Evolutionary conservation across 2,888 invertebrate genomes (phyloP).

Genomic region (Trachelus iudaicus): DNA sequence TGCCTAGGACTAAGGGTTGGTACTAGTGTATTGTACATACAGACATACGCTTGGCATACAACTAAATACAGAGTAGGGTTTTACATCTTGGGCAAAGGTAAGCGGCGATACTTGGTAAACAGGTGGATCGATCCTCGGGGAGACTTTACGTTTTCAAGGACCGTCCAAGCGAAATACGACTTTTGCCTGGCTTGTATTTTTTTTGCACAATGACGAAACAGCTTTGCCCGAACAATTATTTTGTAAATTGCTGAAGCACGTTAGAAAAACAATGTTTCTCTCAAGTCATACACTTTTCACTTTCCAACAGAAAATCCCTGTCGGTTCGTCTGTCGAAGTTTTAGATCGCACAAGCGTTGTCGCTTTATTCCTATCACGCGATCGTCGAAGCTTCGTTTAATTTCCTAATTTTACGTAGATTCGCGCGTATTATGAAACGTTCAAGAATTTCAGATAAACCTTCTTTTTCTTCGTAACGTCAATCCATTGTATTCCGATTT

Average conservation of each 20-base stretch:
- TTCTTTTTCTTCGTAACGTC: constrained; percentile 16
- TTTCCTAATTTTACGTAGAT: too few relatives aligned
- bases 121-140: background rate
- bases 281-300: too few relatives aligned
- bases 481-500: constrained; percentile 16
- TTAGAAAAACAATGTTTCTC: background rate
- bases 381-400: too few relatives aligned
- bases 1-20: background rate
- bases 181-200: background rate
- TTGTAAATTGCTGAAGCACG: background rate
- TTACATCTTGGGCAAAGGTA: background rate
- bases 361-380: too few relatives aligned
- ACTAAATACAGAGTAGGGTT: background rate
- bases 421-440: background rate
- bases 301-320: too few relatives aligned
- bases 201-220: background rate
- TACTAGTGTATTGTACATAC: background rate
- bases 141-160: background rate
- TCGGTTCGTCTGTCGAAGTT: too few relatives aligned
- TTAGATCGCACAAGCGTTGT: too few relatives aligned
- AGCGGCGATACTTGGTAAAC: background rate
- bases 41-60: background rate
- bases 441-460: background rate
- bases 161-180: background rate
- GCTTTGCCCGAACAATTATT: background rate